Evolutionary conservation across 2,797 vertebrate species (phyloP), one percentile per base, ranked within the genome.

Genomic region (Mormyrus proboscirostris): DNA sequence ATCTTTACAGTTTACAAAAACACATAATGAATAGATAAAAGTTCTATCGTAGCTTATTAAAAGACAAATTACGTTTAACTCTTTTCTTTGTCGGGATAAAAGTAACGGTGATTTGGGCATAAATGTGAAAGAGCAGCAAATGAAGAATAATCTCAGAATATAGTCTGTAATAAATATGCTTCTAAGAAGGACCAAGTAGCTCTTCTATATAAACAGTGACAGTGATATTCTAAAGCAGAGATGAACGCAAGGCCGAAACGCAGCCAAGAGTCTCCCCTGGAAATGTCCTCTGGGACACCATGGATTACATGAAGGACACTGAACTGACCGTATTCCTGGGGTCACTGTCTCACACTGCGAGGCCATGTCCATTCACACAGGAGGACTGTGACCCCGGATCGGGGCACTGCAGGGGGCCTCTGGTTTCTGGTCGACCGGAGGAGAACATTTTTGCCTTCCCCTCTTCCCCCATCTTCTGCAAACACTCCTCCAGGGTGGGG

Each of bases 11-110:
- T 93, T 94, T 96, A 96, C 94, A 95, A 94, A 69, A 69, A 69
- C 65, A 69, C 29, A 33, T 69, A 94, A 96, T 94, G 94, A 93
- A 96, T 95, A 94, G 92, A 94, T 92, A 93, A 93, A 94, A 94
- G 93, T 94, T 93, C 93, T 94, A 95, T 93, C 93, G 93, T 92
- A 90, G 92, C 90, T 94, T 93, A 91, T 89, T 94, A 93, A 49
- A 96, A 96, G 95, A 93, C 88, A 94, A 95, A 94, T 91, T 89
- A 92, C 90, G 90, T 92, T 89, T 90, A 55, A 91, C 91, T 79
- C 91, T 88, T 87, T 90, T 92, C 86, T 87, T 89, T 90, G 73
- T 92, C 92, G 93, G 93, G 91, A 92, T 92, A 93, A 88, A 89
- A 90, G 91, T 90, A 89, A 86, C 90, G 25, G 92, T 86, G 85